Percentiles rank a stretch among this genome's conserved stretches.
These are phyloP conservation scores for Drosophila yooni DNA, from an alignment of 2,888 invertebrate genomes.

Conservation along the genomic window DNA sequence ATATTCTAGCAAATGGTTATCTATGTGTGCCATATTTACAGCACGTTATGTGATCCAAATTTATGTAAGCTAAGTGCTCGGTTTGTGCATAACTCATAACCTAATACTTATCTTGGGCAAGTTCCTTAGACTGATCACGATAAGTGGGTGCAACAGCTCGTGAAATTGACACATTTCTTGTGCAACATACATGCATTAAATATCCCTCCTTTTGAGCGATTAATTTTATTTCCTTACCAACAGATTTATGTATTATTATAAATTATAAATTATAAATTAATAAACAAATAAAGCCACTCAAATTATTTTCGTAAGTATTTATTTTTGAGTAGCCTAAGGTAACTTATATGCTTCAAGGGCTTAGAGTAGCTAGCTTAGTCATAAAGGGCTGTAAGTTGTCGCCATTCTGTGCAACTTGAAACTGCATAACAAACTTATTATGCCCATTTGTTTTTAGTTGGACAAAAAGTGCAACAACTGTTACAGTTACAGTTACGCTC, in stretches of 20 bases:
- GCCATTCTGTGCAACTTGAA: slow-evolving; percentile 35
- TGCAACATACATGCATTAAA: not conserved
- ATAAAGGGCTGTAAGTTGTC: slow-evolving; percentile 37
- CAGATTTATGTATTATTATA: too few relatives aligned
- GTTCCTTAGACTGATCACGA: not conserved
- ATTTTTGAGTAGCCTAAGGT: not conserved
- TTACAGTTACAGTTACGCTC: slow-evolving; percentile 19
- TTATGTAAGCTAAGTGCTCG: not conserved
- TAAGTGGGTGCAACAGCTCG: not conserved
- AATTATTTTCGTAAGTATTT: not conserved
- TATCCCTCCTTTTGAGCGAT: not conserved
- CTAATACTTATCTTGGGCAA: not conserved
- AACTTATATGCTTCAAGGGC: not conserved
- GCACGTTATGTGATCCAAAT: not conserved
- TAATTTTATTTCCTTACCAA: not conserved
- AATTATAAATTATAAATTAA: not conserved
- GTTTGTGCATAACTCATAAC: not conserved
- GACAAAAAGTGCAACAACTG: slow-evolving; percentile 31
- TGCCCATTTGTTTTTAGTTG: slow-evolving; percentile 65
- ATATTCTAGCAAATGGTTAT: not conserved
- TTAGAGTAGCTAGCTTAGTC: slow-evolving; percentile 7
- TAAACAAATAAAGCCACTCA: not conserved
- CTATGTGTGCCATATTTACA: not conserved
- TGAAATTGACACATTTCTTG: slow-evolving; percentile 1
- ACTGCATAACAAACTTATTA: slow-evolving; percentile 72